Percentiles rank a stretch among this genome's conserved stretches.
These are phyloP conservation scores for Arbacia lixula DNA, from an alignment of 53 echinoderm and acorn worm species.

Conservation along the genomic window DNA sequence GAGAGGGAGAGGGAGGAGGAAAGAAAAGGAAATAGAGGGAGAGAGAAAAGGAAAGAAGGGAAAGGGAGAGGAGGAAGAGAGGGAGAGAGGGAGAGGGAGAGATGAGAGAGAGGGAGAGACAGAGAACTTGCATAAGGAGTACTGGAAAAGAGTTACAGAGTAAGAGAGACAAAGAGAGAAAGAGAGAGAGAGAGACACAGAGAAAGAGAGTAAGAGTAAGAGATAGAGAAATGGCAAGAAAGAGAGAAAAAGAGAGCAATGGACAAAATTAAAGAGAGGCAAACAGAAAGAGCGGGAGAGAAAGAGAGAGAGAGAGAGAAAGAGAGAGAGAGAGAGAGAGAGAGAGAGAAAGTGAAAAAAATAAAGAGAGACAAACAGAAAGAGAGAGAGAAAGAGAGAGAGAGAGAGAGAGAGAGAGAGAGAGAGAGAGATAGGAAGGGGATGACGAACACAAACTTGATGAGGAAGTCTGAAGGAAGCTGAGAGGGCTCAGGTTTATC, in stretches of 20 bases:
- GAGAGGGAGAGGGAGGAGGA: not conserved
- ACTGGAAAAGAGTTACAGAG: not conserved
- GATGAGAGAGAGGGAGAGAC: not conserved
- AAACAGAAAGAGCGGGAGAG: not conserved
- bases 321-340: not conserved
- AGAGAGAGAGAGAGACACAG: not conserved
- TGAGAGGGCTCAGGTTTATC: constrained; percentile 10
- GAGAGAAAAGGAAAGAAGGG: not conserved
- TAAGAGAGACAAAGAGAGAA: not conserved
- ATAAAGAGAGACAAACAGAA: not conserved
- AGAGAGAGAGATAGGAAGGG: not conserved
- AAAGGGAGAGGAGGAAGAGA: not conserved
- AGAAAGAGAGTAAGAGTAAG: not conserved
- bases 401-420: not conserved
- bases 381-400: not conserved
- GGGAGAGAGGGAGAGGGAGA: not conserved
- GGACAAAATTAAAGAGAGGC: not conserved
- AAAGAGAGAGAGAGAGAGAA: not conserved
- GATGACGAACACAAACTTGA: not conserved
- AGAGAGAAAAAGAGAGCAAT: not conserved
- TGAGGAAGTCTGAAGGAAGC: not conserved
- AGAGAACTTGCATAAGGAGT: too few species aligned
- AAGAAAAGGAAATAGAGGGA: not conserved
- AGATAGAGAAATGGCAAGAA: not conserved
- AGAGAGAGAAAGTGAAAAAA: too few species aligned